Base-by-base conservation (phyloP, 2,113 vertebrate genomes). In the Gymnocephalus cernua region DNA sequence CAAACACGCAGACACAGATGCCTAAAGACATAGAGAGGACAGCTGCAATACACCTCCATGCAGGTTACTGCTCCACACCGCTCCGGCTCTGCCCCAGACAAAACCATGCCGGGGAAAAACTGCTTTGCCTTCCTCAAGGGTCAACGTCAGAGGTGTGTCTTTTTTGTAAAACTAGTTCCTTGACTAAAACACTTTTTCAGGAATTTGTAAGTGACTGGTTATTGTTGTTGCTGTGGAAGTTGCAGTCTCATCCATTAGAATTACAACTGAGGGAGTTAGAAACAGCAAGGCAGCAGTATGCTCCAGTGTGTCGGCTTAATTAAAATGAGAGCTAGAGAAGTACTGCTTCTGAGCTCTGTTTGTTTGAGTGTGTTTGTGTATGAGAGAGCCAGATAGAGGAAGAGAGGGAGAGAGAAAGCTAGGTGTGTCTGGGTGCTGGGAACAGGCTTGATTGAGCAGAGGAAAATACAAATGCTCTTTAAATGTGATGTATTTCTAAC, bases 81-180 rank as follows among this genome's bases (percentile, higher is more conserved):
- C 72, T 80, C 80, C 74, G 62, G 82, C 83, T 81, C 86, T 57
- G 53, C 76, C 80, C 78, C 72, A 73, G 78, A 84, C 66, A 83
- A 74, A 89, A 86, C 53, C 74, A 94, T 94, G 93, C 93, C 93
- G 8, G 90, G 93, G 7, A 94, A 93, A 91, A 92, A 94, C 84
- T 94, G 93, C 86, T 94, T 94, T 44, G 92, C 89, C 78, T 94
- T 94, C 63, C 93, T 94, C 62, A 94, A 94, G 80, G 86, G 85
- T 82, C 92, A 93, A 9, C 93, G 89, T 38, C 90, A 92, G 78
- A 94, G 90, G 93, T 94, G 79, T 61, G 92, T 92, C 18, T 44
- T 65, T 51, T 77, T 65, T 75, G 50, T 19, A 69, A 69, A 78
- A 59, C 21, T 76, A 61, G 4, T 64, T 50, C 3, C 47, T 62